These are phyloP conservation scores for Pachycephus smyrnensis DNA, from an alignment of 2,888 invertebrate species.

Conservation along the genomic window DNA sequence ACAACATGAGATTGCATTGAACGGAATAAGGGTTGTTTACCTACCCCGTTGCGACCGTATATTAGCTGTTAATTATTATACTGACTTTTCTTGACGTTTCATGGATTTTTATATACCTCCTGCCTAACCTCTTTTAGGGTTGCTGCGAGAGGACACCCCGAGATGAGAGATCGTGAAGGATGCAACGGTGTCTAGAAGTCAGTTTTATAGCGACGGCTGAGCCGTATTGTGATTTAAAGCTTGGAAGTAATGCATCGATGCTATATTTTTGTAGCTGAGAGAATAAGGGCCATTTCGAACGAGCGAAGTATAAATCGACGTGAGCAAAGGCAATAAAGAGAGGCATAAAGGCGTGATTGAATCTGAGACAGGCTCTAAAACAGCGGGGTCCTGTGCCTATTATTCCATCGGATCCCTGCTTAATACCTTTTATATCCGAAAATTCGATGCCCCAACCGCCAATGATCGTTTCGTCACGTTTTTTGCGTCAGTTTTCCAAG, in stretches of 20 bases:
- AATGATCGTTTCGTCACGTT: neutral
- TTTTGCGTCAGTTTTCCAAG: no score
- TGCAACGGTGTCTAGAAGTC: neutral
- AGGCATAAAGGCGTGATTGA: conserved; percentile 26
- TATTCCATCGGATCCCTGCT: conserved; percentile 6
- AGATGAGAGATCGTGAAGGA: neutral
- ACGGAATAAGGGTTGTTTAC: no score
- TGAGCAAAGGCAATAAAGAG: conserved; percentile 19
- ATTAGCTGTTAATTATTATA: no score
- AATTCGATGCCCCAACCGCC: neutral
- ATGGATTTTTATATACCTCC: no score
- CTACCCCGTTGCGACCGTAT: no score
- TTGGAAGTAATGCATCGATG: conserved; percentile 8
- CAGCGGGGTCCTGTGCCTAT: conserved; percentile 11
- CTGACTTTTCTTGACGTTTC: no score
- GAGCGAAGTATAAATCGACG: conserved; percentile 26
- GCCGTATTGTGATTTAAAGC: conserved; percentile 9
- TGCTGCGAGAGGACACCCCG: no score
- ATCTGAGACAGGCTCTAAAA: conserved; percentile 21
- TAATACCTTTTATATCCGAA: neutral
- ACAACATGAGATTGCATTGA: no score
- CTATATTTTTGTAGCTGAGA: conserved; percentile 23
- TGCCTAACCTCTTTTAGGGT: no score
- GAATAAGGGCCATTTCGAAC: conserved; percentile 16
- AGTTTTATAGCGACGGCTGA: neutral